These are phyloP conservation scores for Drosophila formosana DNA, from an alignment of 2,888 invertebrate genomes.

Conservation along the genomic window DNA sequence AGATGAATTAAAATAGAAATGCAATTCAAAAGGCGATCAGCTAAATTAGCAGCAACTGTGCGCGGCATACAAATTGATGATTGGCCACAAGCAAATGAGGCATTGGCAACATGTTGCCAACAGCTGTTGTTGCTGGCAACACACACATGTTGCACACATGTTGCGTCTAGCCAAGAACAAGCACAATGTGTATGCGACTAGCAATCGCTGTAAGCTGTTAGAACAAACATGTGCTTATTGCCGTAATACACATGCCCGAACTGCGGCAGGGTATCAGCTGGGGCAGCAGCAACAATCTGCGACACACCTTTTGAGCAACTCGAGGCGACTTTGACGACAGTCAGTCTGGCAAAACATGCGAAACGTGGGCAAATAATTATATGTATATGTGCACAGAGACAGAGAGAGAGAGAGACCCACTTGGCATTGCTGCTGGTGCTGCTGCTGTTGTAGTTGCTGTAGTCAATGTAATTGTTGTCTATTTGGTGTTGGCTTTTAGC, in stretches of 20 bases:
- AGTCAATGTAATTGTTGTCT: constrained; percentile 75
- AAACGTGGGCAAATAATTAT: constrained; percentile 80
- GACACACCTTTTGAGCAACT: constrained; percentile 55
- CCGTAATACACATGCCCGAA: neutral
- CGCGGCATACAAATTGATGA: constrained; percentile 70
- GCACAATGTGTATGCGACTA: constrained; percentile 2
- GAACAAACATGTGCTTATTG: neutral
- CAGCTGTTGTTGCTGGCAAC: constrained; percentile 60
- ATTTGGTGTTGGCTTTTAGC: constrained; percentile 78
- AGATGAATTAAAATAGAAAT: constrained; percentile 57
- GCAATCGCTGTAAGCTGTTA: neutral
- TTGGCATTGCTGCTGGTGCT: constrained; percentile 54
- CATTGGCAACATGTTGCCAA: constrained; percentile 70
- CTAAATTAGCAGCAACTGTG: constrained; percentile 67
- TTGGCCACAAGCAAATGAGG: constrained; percentile 55
- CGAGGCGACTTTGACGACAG: constrained; percentile 65
- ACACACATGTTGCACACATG: constrained; percentile 66
- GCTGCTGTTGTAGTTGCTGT: constrained; percentile 35
- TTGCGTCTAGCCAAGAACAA: constrained; percentile 37
- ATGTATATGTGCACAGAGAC: constrained; percentile 11
- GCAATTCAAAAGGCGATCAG: constrained; percentile 66
- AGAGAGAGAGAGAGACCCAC: constrained; percentile 44
- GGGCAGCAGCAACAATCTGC: constrained; percentile 7
- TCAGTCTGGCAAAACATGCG: constrained; percentile 76
- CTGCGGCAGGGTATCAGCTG: constrained; percentile 8